Base-by-base conservation (phyloP, 2,113 vertebrate species). In the Psophia crepitans region DNA sequence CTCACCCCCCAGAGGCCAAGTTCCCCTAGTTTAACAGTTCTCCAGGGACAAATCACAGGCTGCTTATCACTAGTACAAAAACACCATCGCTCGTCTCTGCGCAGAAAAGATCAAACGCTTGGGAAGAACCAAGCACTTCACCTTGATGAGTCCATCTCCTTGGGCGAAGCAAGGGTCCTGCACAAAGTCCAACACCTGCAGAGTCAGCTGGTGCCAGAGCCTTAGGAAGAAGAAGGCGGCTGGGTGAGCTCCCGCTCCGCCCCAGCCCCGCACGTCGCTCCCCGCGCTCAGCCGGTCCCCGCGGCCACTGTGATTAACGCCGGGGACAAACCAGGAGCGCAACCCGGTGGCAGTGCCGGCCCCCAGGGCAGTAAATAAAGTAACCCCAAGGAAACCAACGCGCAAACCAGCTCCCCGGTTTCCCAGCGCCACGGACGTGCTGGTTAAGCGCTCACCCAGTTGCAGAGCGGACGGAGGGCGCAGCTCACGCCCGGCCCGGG, bases 201-300 rank as follows among this genome's bases (percentile, higher is more conserved):
- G 98, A 2, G 99, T 99, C 97, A 99, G 97, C 95, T 99, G 99
- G 96, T 99, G 99, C 99, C 99, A 99, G 84, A 99, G 98, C 70
- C 99, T 99, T 89, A 10, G 18, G 21, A 32, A 17, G 78, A 14
- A 61, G 6, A 57, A 22, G 23, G 48, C 5, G 35, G 14, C 2
- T 7, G 11, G 2, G 28, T 8, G 41, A 57, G 37, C 1, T 35
- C 49, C 4, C 26, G 0, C n/a, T 4, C 26, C 37, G 11, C 61
- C n/a, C 2, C 30, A 6, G 5, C 2, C 9, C 70, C 1, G 0
- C 1, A 8, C 5, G 2, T 11, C n/a, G n/a, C n/a, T n/a, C n/a
- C 58, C 6, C n/a, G 5, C 24, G 2, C 41, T 1, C 2, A 15
- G 6, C 19, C n/a, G 0, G 23, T 1, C n/a, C 5, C 77, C 6